Percentiles rank a stretch among this genome's conserved stretches.
phyloP scores from a whole-genome alignment of 2,113 vertebrate species.

The Nycticorax nycticorax region DNA sequence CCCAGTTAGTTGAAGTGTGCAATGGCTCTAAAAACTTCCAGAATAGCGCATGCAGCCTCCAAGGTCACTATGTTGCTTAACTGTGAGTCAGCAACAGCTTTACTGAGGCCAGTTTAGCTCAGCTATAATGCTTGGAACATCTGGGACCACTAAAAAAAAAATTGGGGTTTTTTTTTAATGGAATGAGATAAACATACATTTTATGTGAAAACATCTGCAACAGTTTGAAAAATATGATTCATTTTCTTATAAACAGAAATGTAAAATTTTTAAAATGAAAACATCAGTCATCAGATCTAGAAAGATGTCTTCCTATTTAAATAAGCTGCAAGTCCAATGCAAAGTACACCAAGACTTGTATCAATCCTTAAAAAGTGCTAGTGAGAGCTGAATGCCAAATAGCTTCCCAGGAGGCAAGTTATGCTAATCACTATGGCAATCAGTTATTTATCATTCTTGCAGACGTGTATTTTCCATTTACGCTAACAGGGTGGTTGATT shows the following conservation, averaged over 20 bases:
- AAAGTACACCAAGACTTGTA: neutral
- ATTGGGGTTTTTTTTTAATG: neutral
- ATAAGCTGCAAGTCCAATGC: neutral
- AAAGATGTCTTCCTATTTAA: slow-evolving; percentile 13
- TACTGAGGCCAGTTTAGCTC: neutral
- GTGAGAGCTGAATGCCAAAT: slow-evolving; percentile 47
- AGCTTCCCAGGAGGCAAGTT: slow-evolving; percentile 4
- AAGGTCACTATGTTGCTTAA: neutral
- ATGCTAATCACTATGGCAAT: slow-evolving; percentile 59
- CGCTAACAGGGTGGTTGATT: slow-evolving; percentile 68
- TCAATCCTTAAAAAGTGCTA: neutral
- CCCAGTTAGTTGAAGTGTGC: neutral
- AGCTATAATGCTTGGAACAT: neutral
- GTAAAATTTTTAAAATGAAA: slow-evolving; percentile 18
- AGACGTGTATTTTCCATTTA: slow-evolving; percentile 70
- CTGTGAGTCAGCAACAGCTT: neutral
- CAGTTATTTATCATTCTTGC: slow-evolving; percentile 69
- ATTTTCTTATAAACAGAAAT: slow-evolving; percentile 33
- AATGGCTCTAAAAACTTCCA: neutral
- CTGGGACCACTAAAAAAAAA: neutral
- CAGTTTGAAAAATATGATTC: slow-evolving; percentile 1
- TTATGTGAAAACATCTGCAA: neutral
- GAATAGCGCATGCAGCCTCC: neutral
- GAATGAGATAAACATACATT: neutral
- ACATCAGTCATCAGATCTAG: neutral